Evolutionary conservation across 2,113 vertebrate genomes (phyloP), one percentile per base, ranked within the genome.

Genomic region (Burhinus oedicnemus): DNA sequence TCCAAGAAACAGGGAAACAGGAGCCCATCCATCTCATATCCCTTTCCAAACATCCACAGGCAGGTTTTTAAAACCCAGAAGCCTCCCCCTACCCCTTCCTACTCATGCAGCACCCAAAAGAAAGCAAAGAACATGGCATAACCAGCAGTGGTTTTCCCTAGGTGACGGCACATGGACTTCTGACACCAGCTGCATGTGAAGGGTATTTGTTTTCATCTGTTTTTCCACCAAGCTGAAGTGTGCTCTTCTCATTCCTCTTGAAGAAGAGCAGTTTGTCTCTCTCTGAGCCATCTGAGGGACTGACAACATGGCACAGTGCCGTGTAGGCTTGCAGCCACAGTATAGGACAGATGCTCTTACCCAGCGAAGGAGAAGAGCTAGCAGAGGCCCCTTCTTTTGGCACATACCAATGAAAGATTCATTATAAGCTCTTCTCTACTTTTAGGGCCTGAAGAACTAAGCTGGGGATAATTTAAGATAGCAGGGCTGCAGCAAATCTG

Each of bases 181-280:
- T 68, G 38, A 80, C 7, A 47, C 9, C 9, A 25, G 16, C 32
- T 2, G 2, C 25, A 27, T 0, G 0, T 21, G 15, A 83, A 72
- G 47, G 32, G 38, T 80, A 58, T 27, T 9, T 0, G 6, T 45
- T 83, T 86, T 72, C 7, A 2, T 25, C 6, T 38, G 1, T 72
- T 55, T 91, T 84, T 36, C 54, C 20, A 52, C 7, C 29, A 77
- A 38, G 38, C 11, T 38, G 36, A 72, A 57, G 40, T 1, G 2
- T 12, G 5, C 9, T 49, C 1, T 93, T 78, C 45, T 81, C 21
- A 30, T 11, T 0, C 4, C 16, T 62, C 18, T 44, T 16, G 34
- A 52, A 69, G 45, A 87, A 68, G 20, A 87, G 32, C 13, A 58
- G 34, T 47, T 84, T 74, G 3, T 44, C 25, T 83, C 22, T 61